These are phyloP conservation scores for Holacanthella duospinosa DNA, from an alignment of 2,888 invertebrate genomes.

Conservation along the genomic window DNA sequence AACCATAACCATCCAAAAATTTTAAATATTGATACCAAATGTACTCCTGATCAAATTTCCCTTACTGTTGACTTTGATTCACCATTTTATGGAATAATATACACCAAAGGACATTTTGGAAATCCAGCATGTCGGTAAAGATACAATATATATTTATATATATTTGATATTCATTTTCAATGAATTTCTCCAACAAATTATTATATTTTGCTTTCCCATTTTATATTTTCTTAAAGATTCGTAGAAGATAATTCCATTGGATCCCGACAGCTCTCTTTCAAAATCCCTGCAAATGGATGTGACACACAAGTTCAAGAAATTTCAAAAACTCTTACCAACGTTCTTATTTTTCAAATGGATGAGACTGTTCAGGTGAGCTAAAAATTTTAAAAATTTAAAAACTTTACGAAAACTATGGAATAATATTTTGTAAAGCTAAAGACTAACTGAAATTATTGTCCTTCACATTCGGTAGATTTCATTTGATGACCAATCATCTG, in stretches of 20 bases:
- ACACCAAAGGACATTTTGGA: constrained; percentile 57
- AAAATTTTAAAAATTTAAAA: background rate
- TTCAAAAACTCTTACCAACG: constrained; percentile 54
- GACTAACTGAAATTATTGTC: too few species aligned
- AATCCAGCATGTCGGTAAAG: constrained; percentile 60
- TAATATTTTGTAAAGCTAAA: background rate
- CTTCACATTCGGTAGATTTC: too few species aligned
- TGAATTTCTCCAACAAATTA: background rate
- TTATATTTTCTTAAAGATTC: background rate
- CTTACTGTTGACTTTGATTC: constrained; percentile 55
- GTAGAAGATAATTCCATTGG: constrained; percentile 45
- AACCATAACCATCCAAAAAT: background rate
- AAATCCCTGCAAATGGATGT: constrained; percentile 55
- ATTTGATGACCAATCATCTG: too few species aligned
- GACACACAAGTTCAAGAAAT: constrained; percentile 54
- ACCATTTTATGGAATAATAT: constrained; percentile 56
- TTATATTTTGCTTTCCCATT: constrained; percentile 11
- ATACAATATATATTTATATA: too few species aligned
- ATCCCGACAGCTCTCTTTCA: constrained; percentile 50
- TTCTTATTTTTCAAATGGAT: constrained; percentile 57
- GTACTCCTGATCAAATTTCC: constrained; percentile 49
- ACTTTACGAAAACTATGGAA: background rate
- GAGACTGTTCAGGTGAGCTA: constrained; percentile 49
- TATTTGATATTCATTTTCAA: constrained; percentile 39
- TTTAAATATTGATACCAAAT: constrained; percentile 52